Conservation (phyloP, 2,888 invertebrate genomes). For the Drosophila testacea region DNA sequence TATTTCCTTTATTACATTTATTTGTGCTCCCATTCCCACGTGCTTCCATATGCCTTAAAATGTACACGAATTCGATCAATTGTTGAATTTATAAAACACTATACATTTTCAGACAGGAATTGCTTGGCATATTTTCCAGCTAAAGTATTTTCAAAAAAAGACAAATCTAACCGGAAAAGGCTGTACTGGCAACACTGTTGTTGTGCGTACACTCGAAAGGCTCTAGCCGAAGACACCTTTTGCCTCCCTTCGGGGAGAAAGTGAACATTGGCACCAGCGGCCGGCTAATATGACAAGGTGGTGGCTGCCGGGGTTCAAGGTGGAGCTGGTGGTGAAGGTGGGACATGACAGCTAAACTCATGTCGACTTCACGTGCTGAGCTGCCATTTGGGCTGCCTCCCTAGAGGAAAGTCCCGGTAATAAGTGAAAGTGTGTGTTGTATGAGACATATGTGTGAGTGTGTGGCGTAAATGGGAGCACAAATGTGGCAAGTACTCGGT, state of each 20-base stretch:
- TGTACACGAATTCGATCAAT: too few species aligned
- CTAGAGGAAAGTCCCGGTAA: constrained; percentile 51
- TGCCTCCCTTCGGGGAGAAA: constrained; percentile 21
- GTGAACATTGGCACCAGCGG: constrained; percentile 18
- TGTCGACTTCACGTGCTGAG: constrained; percentile 58
- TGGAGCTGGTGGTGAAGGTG: constrained; percentile 4
- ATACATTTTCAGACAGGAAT: too few species aligned
- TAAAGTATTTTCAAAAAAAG: too few species aligned
- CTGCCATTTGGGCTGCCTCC: constrained; percentile 67
- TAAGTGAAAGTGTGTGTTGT: constrained; percentile 69
- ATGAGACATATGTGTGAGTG: constrained; percentile 16
- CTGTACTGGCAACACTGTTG: too few species aligned
- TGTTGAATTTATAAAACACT: too few species aligned
- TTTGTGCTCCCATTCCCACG: too few species aligned
- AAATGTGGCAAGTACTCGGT: constrained; percentile 49
- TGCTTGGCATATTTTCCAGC: too few species aligned
- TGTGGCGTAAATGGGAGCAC: constrained; percentile 40
- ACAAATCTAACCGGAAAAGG: too few species aligned
- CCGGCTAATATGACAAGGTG: constrained; percentile 34
- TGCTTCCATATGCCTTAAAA: too few species aligned
- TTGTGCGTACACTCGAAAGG: neutral
- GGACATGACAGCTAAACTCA: constrained; percentile 29
- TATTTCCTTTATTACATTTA: too few species aligned
- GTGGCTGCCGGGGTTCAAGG: constrained; percentile 12
- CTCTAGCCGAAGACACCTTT: neutral